phyloP scores from a whole-genome alignment of 2,797 vertebrate species.

The Peromyscus melanophrys region DNA sequence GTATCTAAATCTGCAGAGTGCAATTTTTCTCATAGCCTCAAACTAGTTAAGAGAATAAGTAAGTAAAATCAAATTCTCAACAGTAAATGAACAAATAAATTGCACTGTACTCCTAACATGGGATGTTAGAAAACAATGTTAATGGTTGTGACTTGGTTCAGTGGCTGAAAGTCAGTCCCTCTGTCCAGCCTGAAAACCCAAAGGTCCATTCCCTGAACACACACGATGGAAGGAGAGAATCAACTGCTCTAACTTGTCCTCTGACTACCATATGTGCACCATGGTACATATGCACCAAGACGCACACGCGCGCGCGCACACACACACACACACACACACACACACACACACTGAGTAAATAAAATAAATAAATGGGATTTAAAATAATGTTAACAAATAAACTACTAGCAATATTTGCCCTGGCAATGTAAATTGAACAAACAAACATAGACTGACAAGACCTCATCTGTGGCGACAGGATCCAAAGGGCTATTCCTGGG shows the following conservation, averaged over 20 bases:
- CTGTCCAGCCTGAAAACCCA: neutral
- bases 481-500: accelerated
- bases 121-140: neutral
- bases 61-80: neutral
- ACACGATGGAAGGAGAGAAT: no score
- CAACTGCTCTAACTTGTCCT: neutral
- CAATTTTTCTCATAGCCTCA: neutral
- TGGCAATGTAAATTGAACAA: neutral
- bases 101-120: neutral
- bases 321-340: neutral
- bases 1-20: neutral
- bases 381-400: neutral
- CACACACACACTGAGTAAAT: no score
- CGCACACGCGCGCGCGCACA: no score
- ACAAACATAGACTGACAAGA: neutral
- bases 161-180: neutral
- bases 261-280: neutral
- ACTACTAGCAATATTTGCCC: neutral
- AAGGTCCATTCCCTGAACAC: neutral
- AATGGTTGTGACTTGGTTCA: neutral
- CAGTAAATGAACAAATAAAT: neutral
- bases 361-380: neutral
- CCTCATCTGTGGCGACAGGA: neutral
- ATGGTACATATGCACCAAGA: neutral
- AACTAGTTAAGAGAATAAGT: neutral